Percentiles rank a stretch among this genome's conserved stretches.
These are phyloP conservation scores for Aphidius colemani DNA, from an alignment of 2,888 invertebrate genomes.

Conservation along the genomic window DNA sequence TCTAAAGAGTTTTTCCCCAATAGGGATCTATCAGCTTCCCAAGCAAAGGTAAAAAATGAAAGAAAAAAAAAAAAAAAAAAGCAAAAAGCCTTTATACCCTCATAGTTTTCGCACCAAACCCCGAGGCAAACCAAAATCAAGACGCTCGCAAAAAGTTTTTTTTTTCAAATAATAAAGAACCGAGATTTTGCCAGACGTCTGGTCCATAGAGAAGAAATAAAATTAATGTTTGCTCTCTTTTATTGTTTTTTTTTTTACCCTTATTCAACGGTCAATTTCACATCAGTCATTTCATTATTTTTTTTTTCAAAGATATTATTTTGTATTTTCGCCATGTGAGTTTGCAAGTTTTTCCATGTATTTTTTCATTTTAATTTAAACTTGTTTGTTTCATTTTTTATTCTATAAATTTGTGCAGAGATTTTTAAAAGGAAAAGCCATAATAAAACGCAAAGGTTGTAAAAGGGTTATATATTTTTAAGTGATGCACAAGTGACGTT, in stretches of 20 bases:
- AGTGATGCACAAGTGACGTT: conserved; percentile 38
- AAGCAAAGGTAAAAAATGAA: too few relatives aligned
- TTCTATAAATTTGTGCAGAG: conserved; percentile 18
- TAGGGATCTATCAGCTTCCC: conserved; percentile 9
- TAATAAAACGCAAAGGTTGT: conserved; percentile 28
- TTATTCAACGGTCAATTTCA: conserved; percentile 24
- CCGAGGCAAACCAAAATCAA: conserved; percentile 7
- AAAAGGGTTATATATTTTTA: conserved; percentile 24
- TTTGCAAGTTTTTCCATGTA: not conserved
- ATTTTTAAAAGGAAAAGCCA: conserved; percentile 28
- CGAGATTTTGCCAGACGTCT: not conserved
- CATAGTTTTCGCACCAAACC: too few relatives aligned
- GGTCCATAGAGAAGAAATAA: not conserved
- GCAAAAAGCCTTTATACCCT: too few relatives aligned
- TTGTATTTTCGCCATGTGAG: not conserved
- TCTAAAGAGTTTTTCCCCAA: conserved; percentile 9
- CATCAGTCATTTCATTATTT: not conserved
- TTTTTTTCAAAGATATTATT: too few relatives aligned
- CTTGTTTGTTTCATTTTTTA: not conserved
- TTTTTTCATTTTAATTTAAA: not conserved
- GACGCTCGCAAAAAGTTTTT: conserved; percentile 1
- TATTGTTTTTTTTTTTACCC: not conserved
- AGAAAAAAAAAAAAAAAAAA: too few relatives aligned
- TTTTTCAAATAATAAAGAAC: not conserved
- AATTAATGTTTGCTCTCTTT: too few relatives aligned